These are phyloP conservation scores for Leptodactylus fuscus DNA, from an alignment of 2,113 vertebrate species.

Conservation along the genomic window DNA sequence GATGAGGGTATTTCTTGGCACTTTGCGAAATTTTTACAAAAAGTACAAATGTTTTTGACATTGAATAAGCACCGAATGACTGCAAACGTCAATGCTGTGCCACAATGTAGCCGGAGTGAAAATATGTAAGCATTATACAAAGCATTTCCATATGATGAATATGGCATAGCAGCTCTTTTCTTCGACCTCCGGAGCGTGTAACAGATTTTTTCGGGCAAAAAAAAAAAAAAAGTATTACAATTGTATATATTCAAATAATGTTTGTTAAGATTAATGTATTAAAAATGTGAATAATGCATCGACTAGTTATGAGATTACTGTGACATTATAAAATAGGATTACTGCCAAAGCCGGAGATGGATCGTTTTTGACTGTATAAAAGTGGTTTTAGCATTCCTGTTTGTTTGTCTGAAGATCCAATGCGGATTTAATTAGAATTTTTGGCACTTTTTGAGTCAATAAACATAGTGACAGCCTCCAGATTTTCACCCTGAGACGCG, in stretches of 20 bases:
- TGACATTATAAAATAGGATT: conserved; percentile 16
- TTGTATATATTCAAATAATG: conserved; percentile 37
- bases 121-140: not conserved
- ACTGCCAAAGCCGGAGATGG: not conserved
- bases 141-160: conserved; percentile 21
- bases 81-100: not conserved
- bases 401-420: conserved; percentile 9
- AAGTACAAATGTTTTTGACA: not conserved
- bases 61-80: not conserved
- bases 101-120: not conserved
- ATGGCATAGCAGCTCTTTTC: not conserved
- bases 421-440: conserved; percentile 38
- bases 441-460: conserved; percentile 3
- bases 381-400: not conserved
- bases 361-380: not conserved
- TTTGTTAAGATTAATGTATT: conserved; percentile 39
- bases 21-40: no score
- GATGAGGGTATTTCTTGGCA: no score
- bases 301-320: conserved; percentile 22
- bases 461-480: not conserved
- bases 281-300: conserved; percentile 28
- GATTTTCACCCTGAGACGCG: not conserved
- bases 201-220: not conserved
- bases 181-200: not conserved
- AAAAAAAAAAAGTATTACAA: not conserved